phyloP scores from a whole-genome alignment of 30 jellyfish, hydroid and myxozoan species.

The Hydractinia symbiolongicarpus region DNA sequence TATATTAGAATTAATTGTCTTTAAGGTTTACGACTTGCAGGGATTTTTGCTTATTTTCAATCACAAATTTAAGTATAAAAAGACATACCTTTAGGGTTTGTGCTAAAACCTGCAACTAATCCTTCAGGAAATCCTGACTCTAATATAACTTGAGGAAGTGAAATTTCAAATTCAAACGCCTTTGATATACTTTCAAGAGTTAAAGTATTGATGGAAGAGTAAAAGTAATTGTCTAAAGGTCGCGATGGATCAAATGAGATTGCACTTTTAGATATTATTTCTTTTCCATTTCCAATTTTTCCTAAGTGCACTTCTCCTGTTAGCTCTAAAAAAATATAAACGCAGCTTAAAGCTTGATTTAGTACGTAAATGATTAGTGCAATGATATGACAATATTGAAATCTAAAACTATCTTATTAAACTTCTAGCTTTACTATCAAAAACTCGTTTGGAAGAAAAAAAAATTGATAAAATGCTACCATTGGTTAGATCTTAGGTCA shows the following conservation, averaged over 20 bases:
- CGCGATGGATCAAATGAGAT: constrained; percentile 51
- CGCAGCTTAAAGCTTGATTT: no score
- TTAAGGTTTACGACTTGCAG: no score
- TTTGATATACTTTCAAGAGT: constrained; percentile 48
- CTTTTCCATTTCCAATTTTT: constrained; percentile 47
- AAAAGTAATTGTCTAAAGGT: constrained; percentile 54
- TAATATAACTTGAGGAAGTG: constrained; percentile 66
- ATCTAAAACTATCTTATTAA: no score
- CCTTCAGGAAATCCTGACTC: constrained; percentile 97
- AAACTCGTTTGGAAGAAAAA: no score
- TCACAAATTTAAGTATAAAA: neutral
- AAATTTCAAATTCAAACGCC: constrained; percentile 64
- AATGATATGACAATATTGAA: no score
- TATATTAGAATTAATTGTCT: no score
- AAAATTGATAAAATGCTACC: no score
- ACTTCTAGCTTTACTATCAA: no score
- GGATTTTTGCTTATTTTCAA: no score
- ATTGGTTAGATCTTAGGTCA: no score
- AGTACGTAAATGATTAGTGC: no score
- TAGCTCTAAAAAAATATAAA: constrained; percentile 33
- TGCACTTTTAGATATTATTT: constrained; percentile 64
- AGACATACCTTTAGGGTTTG: constrained; percentile 20
- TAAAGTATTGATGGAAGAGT: constrained; percentile 52
- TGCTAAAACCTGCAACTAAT: constrained; percentile 49
- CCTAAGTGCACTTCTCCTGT: constrained; percentile 76